Base-by-base conservation (phyloP, 2,113 vertebrate species). In the Etheostoma cragini region DNA sequence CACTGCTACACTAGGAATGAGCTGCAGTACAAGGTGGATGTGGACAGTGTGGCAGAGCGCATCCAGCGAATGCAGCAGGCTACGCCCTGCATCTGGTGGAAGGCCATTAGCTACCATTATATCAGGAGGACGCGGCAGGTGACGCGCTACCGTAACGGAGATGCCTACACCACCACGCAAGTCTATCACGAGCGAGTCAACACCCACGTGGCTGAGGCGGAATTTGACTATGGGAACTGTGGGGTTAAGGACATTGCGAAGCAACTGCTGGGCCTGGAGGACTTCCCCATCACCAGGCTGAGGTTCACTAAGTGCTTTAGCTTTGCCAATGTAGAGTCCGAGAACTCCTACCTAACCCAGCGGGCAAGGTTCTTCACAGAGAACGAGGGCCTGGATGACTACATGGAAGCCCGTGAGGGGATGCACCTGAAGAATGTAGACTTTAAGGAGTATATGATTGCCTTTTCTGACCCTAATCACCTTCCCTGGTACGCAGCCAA, bases 281-380 rank as follows among this genome's bases (percentile, higher is more conserved):
- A 94, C 75, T 98, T 97, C 77, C 95, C 97, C 0, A 95, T 97
- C 88, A 98, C 96, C 0, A 95, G 96, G 79, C 93, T 99, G 79
- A 96, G 97, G 90, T 99, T 99, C 94, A 99, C 98, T 50, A 99
- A 99, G 95, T 99, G 98, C 95, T 99, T 99, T 91, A 99, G 98
- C 91, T 99, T 99, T 81, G 98, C 98, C 87, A 99, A 97, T 0
- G 96, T 98, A 92, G 98, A 99, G 92, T 99, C 98, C 0, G 98
- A 99, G 92, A 99, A 99, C 91, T 95, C 97, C 0, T 99, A 99
- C 82, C 94, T 99, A 91, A 98, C 96, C 22, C 98, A 99, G 93
- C 94, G 98, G 26, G 98, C 98, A 6, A 93, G 96, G 79, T 99
- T 99, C 94, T 99, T 99, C 88, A 98, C 98, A 0, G 98, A 99